Conservation (phyloP, 2,797 vertebrate genomes). For the Platalea minor region DNA sequence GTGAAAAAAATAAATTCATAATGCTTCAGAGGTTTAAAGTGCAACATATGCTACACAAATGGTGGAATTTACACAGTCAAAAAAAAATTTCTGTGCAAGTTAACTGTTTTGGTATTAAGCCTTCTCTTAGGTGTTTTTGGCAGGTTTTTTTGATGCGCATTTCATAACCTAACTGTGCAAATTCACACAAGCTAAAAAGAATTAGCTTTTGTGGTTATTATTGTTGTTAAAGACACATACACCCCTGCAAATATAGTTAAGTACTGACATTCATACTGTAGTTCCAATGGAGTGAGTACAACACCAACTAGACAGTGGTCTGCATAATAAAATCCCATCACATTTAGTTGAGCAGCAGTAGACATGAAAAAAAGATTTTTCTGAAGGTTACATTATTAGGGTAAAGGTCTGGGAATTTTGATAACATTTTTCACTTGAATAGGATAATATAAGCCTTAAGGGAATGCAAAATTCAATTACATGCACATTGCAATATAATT, state of each 20-base stretch:
- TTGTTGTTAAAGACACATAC: background rate
- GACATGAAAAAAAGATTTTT: background rate
- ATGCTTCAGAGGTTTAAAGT: background rate
- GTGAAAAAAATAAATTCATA: too few relatives aligned
- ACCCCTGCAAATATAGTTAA: background rate
- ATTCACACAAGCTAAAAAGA: background rate
- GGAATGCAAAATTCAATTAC: conserved; percentile 10
- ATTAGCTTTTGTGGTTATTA: background rate
- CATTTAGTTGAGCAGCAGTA: background rate
- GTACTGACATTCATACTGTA: background rate
- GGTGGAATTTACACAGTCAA: background rate
- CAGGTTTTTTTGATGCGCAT: accelerated
- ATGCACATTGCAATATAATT: background rate
- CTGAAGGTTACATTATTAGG: background rate
- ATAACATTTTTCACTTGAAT: conserved; percentile 5
- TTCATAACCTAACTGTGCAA: background rate
- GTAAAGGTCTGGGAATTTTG: conserved; percentile 5
- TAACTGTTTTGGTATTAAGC: background rate
- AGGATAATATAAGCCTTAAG: background rate
- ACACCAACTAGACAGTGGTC: background rate
- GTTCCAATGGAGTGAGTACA: background rate
- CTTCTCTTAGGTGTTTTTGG: background rate
- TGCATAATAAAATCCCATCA: background rate
- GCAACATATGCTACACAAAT: background rate
- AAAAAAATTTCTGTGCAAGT: background rate